A percentile compares a stretch with the other conserved stretches of the same genome.
These are phyloP conservation scores for Bombus terrestris DNA, from an alignment of 1,140 invertebrate species.

Conservation along the genomic window DNA sequence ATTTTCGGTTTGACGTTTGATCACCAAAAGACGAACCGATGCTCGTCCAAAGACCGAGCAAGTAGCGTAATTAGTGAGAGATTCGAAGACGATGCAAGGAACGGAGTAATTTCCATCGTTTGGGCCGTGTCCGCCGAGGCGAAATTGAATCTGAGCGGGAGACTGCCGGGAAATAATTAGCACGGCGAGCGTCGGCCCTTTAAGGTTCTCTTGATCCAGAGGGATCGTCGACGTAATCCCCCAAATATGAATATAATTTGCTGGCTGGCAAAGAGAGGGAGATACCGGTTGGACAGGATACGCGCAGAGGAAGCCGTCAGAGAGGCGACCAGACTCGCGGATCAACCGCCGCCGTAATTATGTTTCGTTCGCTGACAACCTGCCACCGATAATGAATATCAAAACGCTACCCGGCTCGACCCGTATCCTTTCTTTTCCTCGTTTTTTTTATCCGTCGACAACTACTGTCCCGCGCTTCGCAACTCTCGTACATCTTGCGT, in stretches of 20 bases:
- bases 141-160: constrained; percentile 78
- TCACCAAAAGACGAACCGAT: background rate
- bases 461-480: background rate
- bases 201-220: constrained; percentile 77
- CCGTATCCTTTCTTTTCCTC: background rate
- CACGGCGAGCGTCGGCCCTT: constrained; percentile 73
- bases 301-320: constrained; percentile 55
- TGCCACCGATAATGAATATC: constrained; percentile 68
- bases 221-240: constrained; percentile 77
- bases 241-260: constrained; percentile 82
- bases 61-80: constrained; percentile 50
- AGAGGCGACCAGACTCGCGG: constrained; percentile 38
- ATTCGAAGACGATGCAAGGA: constrained; percentile 20
- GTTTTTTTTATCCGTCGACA: background rate
- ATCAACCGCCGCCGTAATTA: constrained; percentile 64
- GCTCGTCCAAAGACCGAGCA: background rate
- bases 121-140: constrained; percentile 39
- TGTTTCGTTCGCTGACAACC: constrained; percentile 64
- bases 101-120: constrained; percentile 68
- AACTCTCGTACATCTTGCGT: constrained; percentile 16
- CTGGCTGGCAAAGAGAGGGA: constrained; percentile 63
- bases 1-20: background rate
- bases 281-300: constrained; percentile 45
- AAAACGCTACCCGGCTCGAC: constrained; percentile 15
- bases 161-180: constrained; percentile 78